Percentiles rank a stretch among this genome's conserved stretches.
These are phyloP conservation scores for Eulemur coronatus DNA, from an alignment of 2,797 vertebrate species.

Conservation along the genomic window DNA sequence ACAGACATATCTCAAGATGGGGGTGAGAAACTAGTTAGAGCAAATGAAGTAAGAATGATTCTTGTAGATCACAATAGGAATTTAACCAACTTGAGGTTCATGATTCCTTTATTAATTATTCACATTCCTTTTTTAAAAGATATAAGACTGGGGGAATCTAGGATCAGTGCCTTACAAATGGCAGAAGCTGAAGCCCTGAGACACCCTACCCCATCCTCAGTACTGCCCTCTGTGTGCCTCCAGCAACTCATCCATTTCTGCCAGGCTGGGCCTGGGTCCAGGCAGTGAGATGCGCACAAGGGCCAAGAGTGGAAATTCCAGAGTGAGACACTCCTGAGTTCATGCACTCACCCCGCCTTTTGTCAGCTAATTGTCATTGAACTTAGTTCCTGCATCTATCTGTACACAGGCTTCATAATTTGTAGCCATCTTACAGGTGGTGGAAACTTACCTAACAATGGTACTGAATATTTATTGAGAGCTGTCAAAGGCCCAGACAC, in stretches of 20 bases:
- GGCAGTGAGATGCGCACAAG: background rate
- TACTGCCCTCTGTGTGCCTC: background rate
- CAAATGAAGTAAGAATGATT: background rate
- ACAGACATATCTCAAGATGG: background rate
- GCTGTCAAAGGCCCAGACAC: background rate
- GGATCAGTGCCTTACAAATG: background rate
- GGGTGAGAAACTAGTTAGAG: background rate
- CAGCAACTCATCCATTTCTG: background rate
- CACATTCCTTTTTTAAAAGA: background rate
- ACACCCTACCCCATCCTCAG: background rate
- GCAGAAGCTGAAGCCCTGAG: background rate
- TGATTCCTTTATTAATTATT: background rate
- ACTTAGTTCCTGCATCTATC: background rate
- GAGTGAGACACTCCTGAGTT: background rate
- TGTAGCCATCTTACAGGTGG: background rate
- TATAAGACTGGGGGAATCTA: background rate
- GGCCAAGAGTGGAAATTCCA: background rate
- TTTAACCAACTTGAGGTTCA: background rate
- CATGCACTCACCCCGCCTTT: background rate
- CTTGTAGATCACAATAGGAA: background rate
- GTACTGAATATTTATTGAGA: background rate
- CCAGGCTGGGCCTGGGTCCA: background rate
- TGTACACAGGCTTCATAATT: background rate
- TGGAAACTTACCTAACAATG: background rate
- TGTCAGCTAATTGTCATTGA: background rate